Evolutionary conservation across 2,797 vertebrate species (phyloP), one percentile per base, ranked within the genome.

Genomic region (Bryconaethiops microstoma): DNA sequence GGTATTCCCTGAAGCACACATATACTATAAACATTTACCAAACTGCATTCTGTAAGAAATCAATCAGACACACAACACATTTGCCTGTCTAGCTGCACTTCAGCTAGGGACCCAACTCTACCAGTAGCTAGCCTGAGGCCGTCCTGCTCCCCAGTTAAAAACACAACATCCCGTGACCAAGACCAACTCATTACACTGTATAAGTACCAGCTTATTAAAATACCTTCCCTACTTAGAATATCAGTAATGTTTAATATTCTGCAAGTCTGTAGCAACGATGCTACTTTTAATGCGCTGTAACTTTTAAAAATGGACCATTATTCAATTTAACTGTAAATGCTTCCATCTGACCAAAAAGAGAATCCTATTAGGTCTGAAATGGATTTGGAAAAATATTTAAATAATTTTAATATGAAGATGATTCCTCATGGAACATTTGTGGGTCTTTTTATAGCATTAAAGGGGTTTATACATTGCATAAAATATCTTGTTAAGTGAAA

Each of bases 231-330:
- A 12, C 42, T 45, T 14, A 69, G 3, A 48, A 48, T 21, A 48
- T n/a, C 42, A 21, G 65, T 70, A 35, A 35, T 35, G 4, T 52
- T 80, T 59, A 59, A 75, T 52, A 70, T 76, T 25, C 17, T 63
- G 29, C n/a, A n/a, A 54, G 16, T 81, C 67, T 77, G 48, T 42
- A 55, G 21, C 35, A 81, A 45, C 74, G 55, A 16, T 21, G n/a
- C n/a, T 52, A 35, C 25, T 60, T 57, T 45, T 60, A 60, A 59
- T 74, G 35, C 6, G n/a, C 54, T 75, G 72, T 57, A 60, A 50
- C 75, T 69, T 74, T 50, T 21, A 48, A 48, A 78, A 80, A 80
- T 70, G 59, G 73, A 62, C 55, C 14, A 76, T 76, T 81, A 69
- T 76, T 81, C 65, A 81, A 69, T 62, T 80, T 35, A 39, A 52